Percentiles rank a stretch among this genome's conserved stretches.
phyloP scores from a whole-genome alignment of 2,797 vertebrate genomes.

The Chaunax sp. region DNA sequence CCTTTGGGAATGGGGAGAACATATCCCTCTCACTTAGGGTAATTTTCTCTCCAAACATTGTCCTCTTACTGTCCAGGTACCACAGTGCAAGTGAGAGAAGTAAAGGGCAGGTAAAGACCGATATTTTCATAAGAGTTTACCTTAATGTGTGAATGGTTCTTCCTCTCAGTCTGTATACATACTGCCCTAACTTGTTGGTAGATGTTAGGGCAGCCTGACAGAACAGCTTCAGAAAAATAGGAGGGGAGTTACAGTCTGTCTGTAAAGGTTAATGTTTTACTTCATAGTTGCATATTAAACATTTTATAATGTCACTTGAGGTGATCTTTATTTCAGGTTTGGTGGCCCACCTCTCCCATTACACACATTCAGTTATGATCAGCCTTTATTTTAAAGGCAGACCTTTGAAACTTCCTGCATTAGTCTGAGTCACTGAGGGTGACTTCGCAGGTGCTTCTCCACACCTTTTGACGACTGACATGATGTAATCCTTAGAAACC shows the following conservation, averaged over 20 bases:
- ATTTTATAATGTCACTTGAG: background rate
- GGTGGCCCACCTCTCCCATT: background rate
- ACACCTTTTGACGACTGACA: slow-evolving; percentile 25
- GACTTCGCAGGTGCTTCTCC: slow-evolving; percentile 24
- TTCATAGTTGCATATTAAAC: background rate
- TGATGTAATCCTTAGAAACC: slow-evolving; percentile 49
- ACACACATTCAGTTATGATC: background rate
- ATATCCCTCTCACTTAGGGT: too few species aligned
- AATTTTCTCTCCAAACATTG: too few species aligned
- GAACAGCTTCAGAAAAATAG: too few species aligned
- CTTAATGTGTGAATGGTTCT: too few species aligned
- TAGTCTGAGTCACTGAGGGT: background rate
- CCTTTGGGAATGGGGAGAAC: too few species aligned
- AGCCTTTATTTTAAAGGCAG: slow-evolving; percentile 15
- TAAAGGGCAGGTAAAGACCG: too few species aligned
- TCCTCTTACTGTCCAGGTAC: too few species aligned
- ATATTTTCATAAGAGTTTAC: too few species aligned
- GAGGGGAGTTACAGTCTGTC: background rate
- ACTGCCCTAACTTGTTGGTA: too few species aligned
- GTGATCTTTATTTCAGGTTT: background rate
- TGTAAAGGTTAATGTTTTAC: background rate
- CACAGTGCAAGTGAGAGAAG: too few species aligned
- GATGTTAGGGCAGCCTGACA: too few species aligned
- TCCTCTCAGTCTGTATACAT: too few species aligned
- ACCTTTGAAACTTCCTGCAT: slow-evolving; percentile 19